Percentiles rank a stretch among this genome's conserved stretches.
Evolutionary conservation across 2,797 vertebrate genomes (phyloP).

Genomic region (Muraenolepis orangiensis): DNA sequence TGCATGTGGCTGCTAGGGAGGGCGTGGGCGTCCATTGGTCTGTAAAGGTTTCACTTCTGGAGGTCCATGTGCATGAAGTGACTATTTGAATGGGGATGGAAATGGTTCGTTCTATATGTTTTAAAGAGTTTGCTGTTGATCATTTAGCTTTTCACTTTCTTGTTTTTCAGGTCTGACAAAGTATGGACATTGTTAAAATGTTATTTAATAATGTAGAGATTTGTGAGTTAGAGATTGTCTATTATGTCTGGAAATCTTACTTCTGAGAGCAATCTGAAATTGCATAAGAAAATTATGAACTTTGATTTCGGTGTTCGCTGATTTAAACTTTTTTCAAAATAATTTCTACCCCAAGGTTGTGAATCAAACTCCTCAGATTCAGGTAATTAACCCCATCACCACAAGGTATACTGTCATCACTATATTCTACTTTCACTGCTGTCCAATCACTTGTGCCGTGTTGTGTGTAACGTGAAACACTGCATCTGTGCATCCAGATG

Average conservation of each 20-base stretch:
- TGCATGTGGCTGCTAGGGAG: background rate
- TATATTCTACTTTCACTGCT: background rate
- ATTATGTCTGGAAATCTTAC: background rate
- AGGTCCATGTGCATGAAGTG: background rate
- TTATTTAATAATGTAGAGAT: background rate
- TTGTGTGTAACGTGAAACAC: background rate
- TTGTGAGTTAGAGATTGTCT: background rate
- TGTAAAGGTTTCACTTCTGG: background rate
- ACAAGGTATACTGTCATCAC: background rate
- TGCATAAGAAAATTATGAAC: background rate
- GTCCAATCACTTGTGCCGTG: background rate
- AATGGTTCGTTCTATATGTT: background rate
- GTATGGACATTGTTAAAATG: background rate
- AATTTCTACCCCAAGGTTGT: conserved; percentile 73
- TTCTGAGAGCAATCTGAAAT: background rate
- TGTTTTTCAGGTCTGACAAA: background rate
- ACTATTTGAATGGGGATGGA: background rate
- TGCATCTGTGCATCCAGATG: conserved; percentile 69
- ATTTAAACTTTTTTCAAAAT: background rate
- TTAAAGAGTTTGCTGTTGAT: background rate
- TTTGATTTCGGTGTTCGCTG: background rate
- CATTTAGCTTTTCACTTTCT: background rate
- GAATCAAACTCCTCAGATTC: conserved; percentile 89
- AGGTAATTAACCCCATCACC: conserved; percentile 72
- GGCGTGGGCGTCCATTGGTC: background rate